phyloP scores from a whole-genome alignment of 2,888 invertebrate species.

The Oscheius myriophilus region DNA sequence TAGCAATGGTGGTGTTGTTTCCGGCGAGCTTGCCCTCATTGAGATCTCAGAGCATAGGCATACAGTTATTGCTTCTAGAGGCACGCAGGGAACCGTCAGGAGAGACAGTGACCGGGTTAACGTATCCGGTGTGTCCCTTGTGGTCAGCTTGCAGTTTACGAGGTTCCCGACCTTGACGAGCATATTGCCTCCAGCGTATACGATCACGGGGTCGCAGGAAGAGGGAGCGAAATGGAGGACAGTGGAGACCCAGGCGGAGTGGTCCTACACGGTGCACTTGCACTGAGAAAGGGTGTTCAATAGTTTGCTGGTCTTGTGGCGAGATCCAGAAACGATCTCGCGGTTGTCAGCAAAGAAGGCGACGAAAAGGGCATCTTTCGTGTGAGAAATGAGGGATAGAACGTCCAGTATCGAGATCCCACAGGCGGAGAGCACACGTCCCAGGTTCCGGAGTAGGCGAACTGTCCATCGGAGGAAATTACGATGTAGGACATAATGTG shows the following conservation, averaged over 20 bases:
- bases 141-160: conserved; percentile 97
- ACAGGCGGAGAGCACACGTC: conserved; percentile 96
- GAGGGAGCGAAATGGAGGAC: conserved; percentile 98
- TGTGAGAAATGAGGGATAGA: conserved; percentile 98
- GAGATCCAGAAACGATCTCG: conserved; percentile 97
- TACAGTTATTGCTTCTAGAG: conserved; percentile 94
- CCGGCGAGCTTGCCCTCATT: conserved; percentile 99
- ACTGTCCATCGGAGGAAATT: conserved; percentile 97
- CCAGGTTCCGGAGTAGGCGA: conserved; percentile 98
- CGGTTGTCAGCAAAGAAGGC: conserved; percentile 99
- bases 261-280: conserved; percentile 93
- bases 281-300: conserved; percentile 99
- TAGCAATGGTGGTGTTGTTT: conserved; percentile 95
- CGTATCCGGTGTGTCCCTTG: conserved; percentile 92
- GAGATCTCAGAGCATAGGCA: conserved; percentile 98
- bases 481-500: conserved; percentile 99
- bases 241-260: conserved; percentile 97
- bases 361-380: conserved; percentile 98
- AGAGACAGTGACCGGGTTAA: conserved; percentile 98
- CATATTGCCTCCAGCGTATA: conserved; percentile 98
- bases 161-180: conserved; percentile 89
- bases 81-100: conserved; percentile 99
- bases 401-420: conserved; percentile 88
- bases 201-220: conserved; percentile 96
- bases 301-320: conserved; percentile 97